Evolutionary conservation across 2,113 vertebrate genomes (phyloP).

Genomic region (Dicaeum eximium): DNA sequence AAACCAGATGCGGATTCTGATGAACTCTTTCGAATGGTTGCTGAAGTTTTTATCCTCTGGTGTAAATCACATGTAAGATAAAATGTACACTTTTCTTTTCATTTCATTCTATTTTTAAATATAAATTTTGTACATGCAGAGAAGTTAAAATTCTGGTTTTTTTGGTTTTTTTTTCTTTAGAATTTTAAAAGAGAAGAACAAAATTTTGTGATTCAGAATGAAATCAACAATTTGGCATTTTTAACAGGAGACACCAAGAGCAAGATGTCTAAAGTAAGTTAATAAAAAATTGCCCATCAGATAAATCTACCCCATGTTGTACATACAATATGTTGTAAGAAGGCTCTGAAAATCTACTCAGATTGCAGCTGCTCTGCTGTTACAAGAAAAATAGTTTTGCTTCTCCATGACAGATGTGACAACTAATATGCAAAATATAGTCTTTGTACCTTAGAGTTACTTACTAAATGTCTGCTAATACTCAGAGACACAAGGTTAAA

Average conservation of each 20-base stretch:
- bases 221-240: constrained; percentile 99
- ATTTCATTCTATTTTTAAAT: not conserved
- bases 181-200: constrained; percentile 99
- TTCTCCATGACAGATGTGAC: not conserved
- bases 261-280: constrained; percentile 97
- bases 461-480: not conserved
- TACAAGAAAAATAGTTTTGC: not conserved
- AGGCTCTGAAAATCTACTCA: not conserved
- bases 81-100: not conserved
- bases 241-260: constrained; percentile 96
- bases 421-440: not conserved
- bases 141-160: not conserved
- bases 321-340: not conserved
- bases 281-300: not conserved
- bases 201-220: constrained; percentile 99
- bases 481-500: not conserved
- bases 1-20: constrained; percentile 90
- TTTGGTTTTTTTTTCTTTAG: constrained; percentile 63
- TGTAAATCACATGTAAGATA: constrained; percentile 94
- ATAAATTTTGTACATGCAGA: not conserved
- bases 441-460: not conserved
- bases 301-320: not conserved
- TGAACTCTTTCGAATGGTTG: constrained; percentile 97
- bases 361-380: not conserved
- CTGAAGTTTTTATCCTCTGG: constrained; percentile 98